These are phyloP conservation scores for Sturmia bella DNA, from an alignment of 2,888 invertebrate species.

Conservation along the genomic window DNA sequence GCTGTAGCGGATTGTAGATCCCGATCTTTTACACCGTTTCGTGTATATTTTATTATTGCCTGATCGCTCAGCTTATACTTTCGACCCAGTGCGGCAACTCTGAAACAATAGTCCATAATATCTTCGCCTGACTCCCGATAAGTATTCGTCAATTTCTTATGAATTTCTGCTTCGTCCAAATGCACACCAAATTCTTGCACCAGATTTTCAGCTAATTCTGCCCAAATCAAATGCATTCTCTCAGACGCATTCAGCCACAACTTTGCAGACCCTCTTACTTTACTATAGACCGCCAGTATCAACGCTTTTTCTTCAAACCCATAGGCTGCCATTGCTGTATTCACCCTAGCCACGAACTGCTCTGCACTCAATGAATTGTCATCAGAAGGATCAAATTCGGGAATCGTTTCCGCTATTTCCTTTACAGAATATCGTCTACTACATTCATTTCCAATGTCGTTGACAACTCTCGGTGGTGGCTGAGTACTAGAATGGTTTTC, in stretches of 20 bases:
- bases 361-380: constrained; percentile 32
- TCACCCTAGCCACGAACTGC: constrained; percentile 41
- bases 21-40: constrained; percentile 45
- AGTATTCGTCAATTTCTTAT: neutral
- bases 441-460: neutral
- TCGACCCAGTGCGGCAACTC: constrained; percentile 46
- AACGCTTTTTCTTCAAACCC: constrained; percentile 15
- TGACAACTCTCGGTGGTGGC: no score
- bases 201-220: constrained; percentile 9
- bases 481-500: no score
- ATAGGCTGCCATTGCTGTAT: constrained; percentile 36
- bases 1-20: constrained; percentile 52
- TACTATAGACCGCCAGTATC: constrained; percentile 42
- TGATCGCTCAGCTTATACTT: constrained; percentile 50
- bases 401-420: neutral
- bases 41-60: constrained; percentile 56
- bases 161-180: constrained; percentile 4
- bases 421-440: constrained; percentile 7
- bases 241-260: constrained; percentile 3
- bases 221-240: no score
- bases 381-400: constrained; percentile 47
- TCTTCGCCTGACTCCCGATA: neutral
- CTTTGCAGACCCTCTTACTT: neutral
- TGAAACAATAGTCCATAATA: constrained; percentile 54
- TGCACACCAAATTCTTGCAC: constrained; percentile 35